Percentiles rank a stretch among this genome's conserved stretches.
phyloP scores from a whole-genome alignment of 2,797 vertebrate species.

The Sciurus vulgaris region DNA sequence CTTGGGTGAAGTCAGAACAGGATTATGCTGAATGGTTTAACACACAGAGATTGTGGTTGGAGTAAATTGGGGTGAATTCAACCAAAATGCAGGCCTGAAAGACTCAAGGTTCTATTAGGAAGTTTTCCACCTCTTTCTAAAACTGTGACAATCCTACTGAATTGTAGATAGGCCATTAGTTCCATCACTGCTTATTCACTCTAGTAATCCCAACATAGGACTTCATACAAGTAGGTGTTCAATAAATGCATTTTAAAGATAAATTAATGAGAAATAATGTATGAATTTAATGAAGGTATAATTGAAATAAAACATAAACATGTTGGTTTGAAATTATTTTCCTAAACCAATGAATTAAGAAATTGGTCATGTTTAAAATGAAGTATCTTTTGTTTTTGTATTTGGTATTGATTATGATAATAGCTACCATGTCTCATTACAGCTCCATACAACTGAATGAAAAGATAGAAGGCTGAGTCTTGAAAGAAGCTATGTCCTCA shows the following conservation, averaged over 20 bases:
- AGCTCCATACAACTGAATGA: constrained; percentile 52
- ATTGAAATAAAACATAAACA: constrained; percentile 37
- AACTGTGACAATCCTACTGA: not conserved
- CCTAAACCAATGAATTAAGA: not conserved
- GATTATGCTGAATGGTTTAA: not conserved
- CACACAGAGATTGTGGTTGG: not conserved
- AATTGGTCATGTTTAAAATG: constrained; percentile 30
- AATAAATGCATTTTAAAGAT: constrained; percentile 40
- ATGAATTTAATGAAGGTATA: constrained; percentile 17
- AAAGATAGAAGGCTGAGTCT: not conserved
- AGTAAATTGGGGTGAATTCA: not conserved
- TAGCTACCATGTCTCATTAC: constrained; percentile 82
- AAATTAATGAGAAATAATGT: not conserved
- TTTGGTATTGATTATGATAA: constrained; percentile 61
- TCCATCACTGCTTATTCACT: not conserved
- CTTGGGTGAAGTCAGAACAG: not conserved
- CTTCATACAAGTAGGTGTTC: not conserved
- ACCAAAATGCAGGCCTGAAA: not conserved
- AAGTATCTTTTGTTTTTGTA: constrained; percentile 14
- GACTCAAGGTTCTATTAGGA: not conserved
- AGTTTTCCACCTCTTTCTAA: not conserved
- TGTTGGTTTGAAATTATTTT: constrained; percentile 45
- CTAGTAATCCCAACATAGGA: not conserved
- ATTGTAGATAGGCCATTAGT: not conserved
- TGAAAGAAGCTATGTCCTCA: not conserved